Evolutionary conservation across 30 jellyfish, hydroid and myxozoan genomes (phyloP).

Genomic region (Turritopsis rubra): DNA sequence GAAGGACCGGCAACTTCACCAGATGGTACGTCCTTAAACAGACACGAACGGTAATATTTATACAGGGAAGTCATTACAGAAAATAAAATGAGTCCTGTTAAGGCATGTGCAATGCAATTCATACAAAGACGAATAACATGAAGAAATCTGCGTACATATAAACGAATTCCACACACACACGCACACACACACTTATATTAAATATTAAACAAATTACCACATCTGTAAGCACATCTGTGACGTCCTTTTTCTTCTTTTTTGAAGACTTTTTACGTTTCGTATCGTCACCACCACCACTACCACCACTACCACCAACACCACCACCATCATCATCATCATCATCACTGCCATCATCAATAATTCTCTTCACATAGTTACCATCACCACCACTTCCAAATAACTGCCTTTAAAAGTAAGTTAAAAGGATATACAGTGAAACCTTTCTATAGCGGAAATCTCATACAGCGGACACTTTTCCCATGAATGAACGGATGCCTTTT

Average conservation of each 20-base stretch:
- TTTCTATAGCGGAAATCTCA: not conserved
- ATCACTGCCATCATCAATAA: constrained; percentile 42
- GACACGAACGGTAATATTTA: not conserved
- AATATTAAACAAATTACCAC: not conserved
- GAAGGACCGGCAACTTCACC: constrained; percentile 32
- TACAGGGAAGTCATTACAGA: too few species aligned
- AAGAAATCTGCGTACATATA: too few species aligned
- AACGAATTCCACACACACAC: too few species aligned
- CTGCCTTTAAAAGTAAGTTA: constrained; percentile 30
- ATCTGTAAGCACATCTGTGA: not conserved
- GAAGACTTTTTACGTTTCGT: not conserved
- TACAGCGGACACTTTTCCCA: too few species aligned
- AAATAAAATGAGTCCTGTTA: too few species aligned
- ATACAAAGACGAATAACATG: too few species aligned
- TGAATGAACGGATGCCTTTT: too few species aligned
- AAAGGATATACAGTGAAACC: not conserved
- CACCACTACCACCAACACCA: constrained; percentile 35
- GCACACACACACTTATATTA: too few species aligned
- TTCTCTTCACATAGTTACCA: constrained; percentile 67
- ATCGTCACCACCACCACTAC: constrained; percentile 32
- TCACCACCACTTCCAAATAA: constrained; percentile 43
- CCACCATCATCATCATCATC: constrained; percentile 56
- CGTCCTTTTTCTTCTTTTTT: not conserved
- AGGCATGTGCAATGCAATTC: too few species aligned
- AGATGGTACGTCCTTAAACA: not conserved